Base-by-base conservation (phyloP, 2,113 vertebrate genomes). In the Myrmecophaga tridactyla region DNA sequence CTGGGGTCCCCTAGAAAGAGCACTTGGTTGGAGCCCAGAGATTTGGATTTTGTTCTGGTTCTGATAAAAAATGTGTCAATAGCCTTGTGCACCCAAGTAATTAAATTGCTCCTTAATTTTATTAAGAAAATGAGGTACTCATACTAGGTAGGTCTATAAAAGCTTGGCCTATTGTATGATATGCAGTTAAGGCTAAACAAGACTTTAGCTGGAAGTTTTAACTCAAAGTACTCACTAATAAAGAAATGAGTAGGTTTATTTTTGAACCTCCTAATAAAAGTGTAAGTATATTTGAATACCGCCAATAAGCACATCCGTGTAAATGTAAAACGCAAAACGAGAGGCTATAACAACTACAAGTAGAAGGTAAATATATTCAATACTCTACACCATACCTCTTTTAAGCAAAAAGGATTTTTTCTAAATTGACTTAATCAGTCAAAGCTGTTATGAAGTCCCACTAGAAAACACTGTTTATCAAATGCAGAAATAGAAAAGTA, bases 391-490 rank as follows among this genome's bases (percentile, higher is more conserved):
- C 31, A 56, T 20, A 88, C 27, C 34, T 60, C 10, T 85, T 75
- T 73, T 73, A 63, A 77, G 41, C 29, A 69, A 60, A 94, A 76
- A 86, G 25, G 1, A 18, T 4, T 62, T 27, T 43, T 48, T 48
- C 29, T 31, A 58, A 88, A 60, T 20, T 58, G 6, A 18, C 63
- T 65, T 62, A 27, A 83, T 72, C 46, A 94, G 20, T 63, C 60
- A 95, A 67, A 73, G 15, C 85, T 77, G 85, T 29, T 91, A 46
- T 67, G 10, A 65, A 70, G 15, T 84, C n/a, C 48, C n/a, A 94
- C 60, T 92, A 93, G 41, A 96, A 96, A 95, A 67, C 20, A 82
- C 7, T 83, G 31, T 83, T 86, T 85, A 95, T 62, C 46, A 94
- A 94, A 94, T 23, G 31, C 1, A 88, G 9, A 46, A 89, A 81